Evolutionary conservation across 2,888 invertebrate species (phyloP).

Genomic region (Holacanthella duospinosa): DNA sequence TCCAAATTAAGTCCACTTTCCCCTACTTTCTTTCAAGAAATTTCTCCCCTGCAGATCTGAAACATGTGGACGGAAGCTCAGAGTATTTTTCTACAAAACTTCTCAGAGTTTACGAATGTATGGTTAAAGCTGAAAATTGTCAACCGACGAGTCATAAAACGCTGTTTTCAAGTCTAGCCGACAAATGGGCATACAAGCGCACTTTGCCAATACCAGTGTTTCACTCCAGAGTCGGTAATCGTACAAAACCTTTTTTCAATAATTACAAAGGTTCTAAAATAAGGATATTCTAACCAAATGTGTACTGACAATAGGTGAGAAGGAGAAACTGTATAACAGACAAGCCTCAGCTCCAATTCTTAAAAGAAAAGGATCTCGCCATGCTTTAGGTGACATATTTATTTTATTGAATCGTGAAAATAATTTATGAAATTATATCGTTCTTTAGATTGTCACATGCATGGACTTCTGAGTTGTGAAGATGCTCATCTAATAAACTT

Average conservation of each 20-base stretch:
- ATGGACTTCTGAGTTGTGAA: slow-evolving; percentile 71
- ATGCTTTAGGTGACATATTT: slow-evolving; percentile 83
- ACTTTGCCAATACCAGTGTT: slow-evolving; percentile 87
- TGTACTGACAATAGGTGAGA: neutral
- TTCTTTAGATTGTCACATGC: slow-evolving; percentile 61
- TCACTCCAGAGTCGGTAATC: slow-evolving; percentile 42
- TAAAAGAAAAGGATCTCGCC: slow-evolving; percentile 81
- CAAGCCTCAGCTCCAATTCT: slow-evolving; percentile 93
- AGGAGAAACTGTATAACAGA: slow-evolving; percentile 53
- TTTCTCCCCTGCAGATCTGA: slow-evolving; percentile 68
- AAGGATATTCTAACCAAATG: neutral
- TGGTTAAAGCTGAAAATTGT: slow-evolving; percentile 41
- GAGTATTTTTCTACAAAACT: slow-evolving; percentile 77
- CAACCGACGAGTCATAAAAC: slow-evolving; percentile 55
- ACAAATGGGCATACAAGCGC: slow-evolving; percentile 89
- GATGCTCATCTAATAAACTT: slow-evolving; percentile 66
- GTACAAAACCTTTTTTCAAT: neutral
- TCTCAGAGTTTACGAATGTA: slow-evolving; percentile 75
- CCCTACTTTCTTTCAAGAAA: no score
- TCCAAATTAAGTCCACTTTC: neutral
- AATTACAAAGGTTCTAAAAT: neutral
- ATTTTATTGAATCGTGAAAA: slow-evolving; percentile 37
- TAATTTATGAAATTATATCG: neutral
- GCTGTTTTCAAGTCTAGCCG: slow-evolving; percentile 74
- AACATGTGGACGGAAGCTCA: slow-evolving; percentile 75